Evolutionary conservation across 2,797 vertebrate genomes (phyloP), one percentile per base, ranked within the genome.

Genomic region (Sebastolobus alascanus): DNA sequence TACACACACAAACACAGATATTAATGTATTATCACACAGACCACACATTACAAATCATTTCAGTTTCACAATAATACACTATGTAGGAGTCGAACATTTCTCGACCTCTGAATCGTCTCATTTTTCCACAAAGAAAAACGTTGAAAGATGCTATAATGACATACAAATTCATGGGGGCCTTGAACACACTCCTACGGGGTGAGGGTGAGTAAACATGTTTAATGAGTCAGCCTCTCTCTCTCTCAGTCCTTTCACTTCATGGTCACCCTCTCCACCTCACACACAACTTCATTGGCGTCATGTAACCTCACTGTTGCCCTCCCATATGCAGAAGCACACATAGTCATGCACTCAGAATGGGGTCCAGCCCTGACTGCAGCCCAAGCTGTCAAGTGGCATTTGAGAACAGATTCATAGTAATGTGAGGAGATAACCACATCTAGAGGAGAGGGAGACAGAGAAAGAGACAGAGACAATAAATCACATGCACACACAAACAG

Each of bases 361-460:
- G 12, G n/a, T 68, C 58, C 60, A 55, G 59, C 65, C 50, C 6
- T 70, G 61, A 82, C 60, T 84, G 58, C 52, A 83, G 68, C 73
- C 66, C 35, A 35, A 86, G 84, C 88, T 90, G 86, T 87, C 77
- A 77, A 74, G 35, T 83, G 67, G 73, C 79, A 86, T 90, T 85
- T 92, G 82, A 89, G 84, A 87, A 38, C 75, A 88, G 87, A 94
- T 93, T 91, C 91, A 84, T 82, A 73, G 76, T 82, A 77, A 82
- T 82, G 74, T 70, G 85, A 69, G 79, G 80, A 86, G 84, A 91
- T 90, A 89, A 94, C 89, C 78, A 73, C 79, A 91, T 89, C 83
- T 81, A 72, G 77, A 86, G 79, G 16, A 83, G 85, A 79, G 73
- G 40, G 69, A 75, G 40, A 8, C 56, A 63, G 67, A 78, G 46